Evolutionary conservation across 2,113 vertebrate genomes (phyloP), one percentile per base, ranked within the genome.

Genomic region (Microtus oregoni): DNA sequence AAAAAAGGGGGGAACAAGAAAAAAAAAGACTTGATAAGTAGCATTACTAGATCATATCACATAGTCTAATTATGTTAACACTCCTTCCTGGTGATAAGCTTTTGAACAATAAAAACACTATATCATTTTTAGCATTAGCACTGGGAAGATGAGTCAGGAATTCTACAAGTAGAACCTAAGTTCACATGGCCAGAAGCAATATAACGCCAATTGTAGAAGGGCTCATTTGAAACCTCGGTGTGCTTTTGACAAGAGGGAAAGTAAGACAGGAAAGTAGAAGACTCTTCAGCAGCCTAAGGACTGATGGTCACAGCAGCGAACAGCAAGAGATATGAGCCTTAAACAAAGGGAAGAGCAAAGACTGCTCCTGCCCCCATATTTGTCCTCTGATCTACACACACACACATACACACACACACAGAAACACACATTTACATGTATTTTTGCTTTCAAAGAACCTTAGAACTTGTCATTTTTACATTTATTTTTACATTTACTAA

Each of bases 181-280:
- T 41, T 85, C 38, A 63, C 12, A 63, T 5, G 26, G n/a, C n/a
- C 24, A 85, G 81, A 63, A 83, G 19, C 55, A 63, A 26, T 61
- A 22, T 26, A 35, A n/a, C 10, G 3, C 5, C 14, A 30, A 17
- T 63, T 61, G 55, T 6, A 83, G 12, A 38, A 61, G 32, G 35
- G 3, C 22, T 17, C 7, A 28, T n/a, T 9, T 13, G 3, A 17
- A 63, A 15, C 1, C 22, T 3, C 22, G 2, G 11, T 15, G 22
- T 26, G 22, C n/a, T 35, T n/a, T 26, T 61, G n/a, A 19, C 35
- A 85, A 63, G 58, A 41, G 41, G 28, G 28, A 20, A n/a, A 0
- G 41, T 20, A 14, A 30, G 41, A 28, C 26, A 19, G 61, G 61
- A 67, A 86, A 44, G 7, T 5, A 65, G 58, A 7, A 85, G 4